Base-by-base conservation (phyloP, 1,140 invertebrate genomes). In the Tetranychus cinnabarinus region DNA sequence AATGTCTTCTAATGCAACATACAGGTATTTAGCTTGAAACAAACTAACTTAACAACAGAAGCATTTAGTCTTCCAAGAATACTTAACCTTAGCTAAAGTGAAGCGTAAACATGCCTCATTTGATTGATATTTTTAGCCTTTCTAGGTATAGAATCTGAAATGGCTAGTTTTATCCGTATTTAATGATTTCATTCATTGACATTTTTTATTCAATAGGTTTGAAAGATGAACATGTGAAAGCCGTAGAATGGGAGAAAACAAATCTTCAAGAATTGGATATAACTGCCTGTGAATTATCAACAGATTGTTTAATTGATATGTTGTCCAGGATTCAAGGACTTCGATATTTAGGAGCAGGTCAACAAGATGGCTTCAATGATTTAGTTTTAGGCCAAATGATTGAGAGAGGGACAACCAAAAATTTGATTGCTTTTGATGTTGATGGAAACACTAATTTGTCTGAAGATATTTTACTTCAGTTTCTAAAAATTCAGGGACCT, bases 221-320 rank as follows among this genome's bases (percentile, higher is more conserved):
- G 1, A 81, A 85, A 69, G 89, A 87, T 68, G 86, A 93, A 62
- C 79, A 89, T 70, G 83, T 97, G 35, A 85, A 85, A 81, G 82
- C 85, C 72, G 89, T 96, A 1, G 91, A 97, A 68, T 99, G 96
- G 96, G 92, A 98, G 70, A 93, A 96, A 69, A 86, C 87, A 1
- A 80, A 81, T 1, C 73, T 99, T 48, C 86, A 88, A 72, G 95
- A 99, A 73, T 70, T 99, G 62, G 95, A 99, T 69, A 84, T 99
- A 37, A 93, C 89, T 0, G 95, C 87, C 0, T 98, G 93, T 0
- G 93, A 99, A 73, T 74, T 99, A 42, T 86, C 84, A 1, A 84
- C 86, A 0, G 90, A 97, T 69, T 92, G 90, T 67, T 75, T 99
- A 8, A 85, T 89, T 63, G 87, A 92, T 70, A 83, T 99, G 77